Evolutionary conservation across 92 coral and sea anemone genomes (phyloP).

Genomic region (Ricordea florida): DNA sequence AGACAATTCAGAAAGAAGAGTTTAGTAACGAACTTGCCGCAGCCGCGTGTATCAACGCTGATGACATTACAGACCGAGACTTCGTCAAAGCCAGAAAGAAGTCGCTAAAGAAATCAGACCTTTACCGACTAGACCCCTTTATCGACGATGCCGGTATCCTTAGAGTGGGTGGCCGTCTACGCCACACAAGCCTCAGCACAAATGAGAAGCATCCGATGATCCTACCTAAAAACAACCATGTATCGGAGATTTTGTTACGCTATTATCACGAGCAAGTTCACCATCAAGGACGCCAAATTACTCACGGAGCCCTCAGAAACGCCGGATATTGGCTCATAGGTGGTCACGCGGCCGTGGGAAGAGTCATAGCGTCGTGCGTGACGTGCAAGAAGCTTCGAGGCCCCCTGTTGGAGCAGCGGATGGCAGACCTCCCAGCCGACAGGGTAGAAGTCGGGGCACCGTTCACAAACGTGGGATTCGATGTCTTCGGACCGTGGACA

Average conservation of each 20-base stretch:
- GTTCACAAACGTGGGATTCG: neutral
- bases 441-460: neutral
- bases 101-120: no score
- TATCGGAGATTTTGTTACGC: neutral
- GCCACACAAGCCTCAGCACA: neutral
- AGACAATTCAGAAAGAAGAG: no score
- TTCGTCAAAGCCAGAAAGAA: no score
- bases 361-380: neutral
- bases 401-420: neutral
- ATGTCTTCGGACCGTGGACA: neutral
- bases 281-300: constrained; percentile 9
- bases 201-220: neutral
- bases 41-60: no score
- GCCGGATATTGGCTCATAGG: constrained; percentile 22
- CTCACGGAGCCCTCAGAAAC: constrained; percentile 13
- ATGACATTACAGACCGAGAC: no score
- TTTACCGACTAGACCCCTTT: no score
- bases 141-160: no score
- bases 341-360: neutral
- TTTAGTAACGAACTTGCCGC: no score
- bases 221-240: neutral
- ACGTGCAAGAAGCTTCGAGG: neutral
- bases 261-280: constrained; percentile 12
- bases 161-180: no score
- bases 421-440: neutral